Evolutionary conservation across 2,797 vertebrate species (phyloP).

Genomic region (Benthosema pterotum): DNA sequence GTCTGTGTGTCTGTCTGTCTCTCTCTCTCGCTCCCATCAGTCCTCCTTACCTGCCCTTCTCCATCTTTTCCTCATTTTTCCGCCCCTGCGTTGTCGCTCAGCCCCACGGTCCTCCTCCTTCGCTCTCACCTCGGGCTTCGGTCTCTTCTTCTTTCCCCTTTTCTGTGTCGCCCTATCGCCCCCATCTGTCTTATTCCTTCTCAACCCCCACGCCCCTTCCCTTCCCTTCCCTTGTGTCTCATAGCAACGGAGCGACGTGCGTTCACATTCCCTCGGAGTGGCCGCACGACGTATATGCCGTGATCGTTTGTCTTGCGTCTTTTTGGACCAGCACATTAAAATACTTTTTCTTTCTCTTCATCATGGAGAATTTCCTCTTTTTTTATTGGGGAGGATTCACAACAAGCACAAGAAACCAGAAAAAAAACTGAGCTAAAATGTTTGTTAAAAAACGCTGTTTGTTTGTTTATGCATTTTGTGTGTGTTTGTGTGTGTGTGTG

Average conservation of each 20-base stretch:
- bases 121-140: background rate
- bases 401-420: constrained; percentile 43
- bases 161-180: background rate
- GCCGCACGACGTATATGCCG: constrained; percentile 14
- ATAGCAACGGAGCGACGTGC: constrained; percentile 57
- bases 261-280: constrained; percentile 21
- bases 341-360: constrained; percentile 45
- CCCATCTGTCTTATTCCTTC: too few relatives aligned
- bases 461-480: constrained; percentile 19
- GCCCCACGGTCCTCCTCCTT: background rate
- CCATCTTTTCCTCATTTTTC: background rate
- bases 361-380: constrained; percentile 60
- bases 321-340: constrained; percentile 56
- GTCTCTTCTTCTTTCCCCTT: background rate
- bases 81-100: background rate
- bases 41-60: background rate
- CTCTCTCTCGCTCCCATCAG: constrained; percentile 35
- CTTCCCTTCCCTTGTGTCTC: constrained; percentile 40
- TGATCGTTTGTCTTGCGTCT: constrained; percentile 69
- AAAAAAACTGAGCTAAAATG: too few relatives aligned
- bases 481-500: background rate
- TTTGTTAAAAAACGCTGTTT: too few relatives aligned
- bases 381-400: constrained; percentile 5
- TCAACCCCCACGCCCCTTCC: constrained; percentile 8
- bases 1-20: too few relatives aligned